Evolutionary conservation across 2,797 vertebrate genomes (phyloP).

Genomic region (Neopelma chrysocephalum): DNA sequence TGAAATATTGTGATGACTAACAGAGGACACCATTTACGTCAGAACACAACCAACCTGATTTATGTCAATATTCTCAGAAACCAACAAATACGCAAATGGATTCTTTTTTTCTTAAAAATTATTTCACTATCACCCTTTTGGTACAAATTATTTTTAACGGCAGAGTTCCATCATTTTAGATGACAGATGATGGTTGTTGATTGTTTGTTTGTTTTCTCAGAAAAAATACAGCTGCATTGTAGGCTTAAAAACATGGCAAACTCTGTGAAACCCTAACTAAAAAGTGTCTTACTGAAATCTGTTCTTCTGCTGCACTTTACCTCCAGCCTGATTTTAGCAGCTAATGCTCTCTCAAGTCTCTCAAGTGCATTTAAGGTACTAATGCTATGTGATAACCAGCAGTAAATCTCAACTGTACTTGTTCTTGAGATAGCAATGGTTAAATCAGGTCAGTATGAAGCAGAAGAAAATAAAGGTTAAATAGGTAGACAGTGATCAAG

Average conservation of each 20-base stretch:
- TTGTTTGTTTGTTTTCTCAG: background rate
- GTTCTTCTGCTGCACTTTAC: background rate
- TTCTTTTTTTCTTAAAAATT: background rate
- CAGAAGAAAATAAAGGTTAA: background rate
- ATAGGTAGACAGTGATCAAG: background rate
- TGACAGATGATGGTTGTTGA: background rate
- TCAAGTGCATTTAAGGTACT: background rate
- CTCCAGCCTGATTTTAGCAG: background rate
- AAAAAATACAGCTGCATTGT: background rate
- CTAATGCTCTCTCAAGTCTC: background rate
- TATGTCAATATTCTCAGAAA: background rate
- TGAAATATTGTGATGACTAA: background rate
- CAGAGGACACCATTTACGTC: background rate
- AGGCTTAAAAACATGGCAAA: background rate
- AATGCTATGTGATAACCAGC: background rate
- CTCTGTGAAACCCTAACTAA: background rate
- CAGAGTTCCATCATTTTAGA: background rate
- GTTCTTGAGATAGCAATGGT: background rate
- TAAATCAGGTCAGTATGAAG: background rate
- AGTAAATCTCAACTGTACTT: background rate
- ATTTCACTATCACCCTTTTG: background rate
- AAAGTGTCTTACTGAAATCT: background rate
- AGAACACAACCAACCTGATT: background rate
- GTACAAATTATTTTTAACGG: background rate
- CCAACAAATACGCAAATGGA: background rate